A percentile compares a stretch with the other conserved stretches of the same genome.
Conservation (phyloP, 2,113 vertebrate genomes). For the Etheostoma spectabile region DNA sequence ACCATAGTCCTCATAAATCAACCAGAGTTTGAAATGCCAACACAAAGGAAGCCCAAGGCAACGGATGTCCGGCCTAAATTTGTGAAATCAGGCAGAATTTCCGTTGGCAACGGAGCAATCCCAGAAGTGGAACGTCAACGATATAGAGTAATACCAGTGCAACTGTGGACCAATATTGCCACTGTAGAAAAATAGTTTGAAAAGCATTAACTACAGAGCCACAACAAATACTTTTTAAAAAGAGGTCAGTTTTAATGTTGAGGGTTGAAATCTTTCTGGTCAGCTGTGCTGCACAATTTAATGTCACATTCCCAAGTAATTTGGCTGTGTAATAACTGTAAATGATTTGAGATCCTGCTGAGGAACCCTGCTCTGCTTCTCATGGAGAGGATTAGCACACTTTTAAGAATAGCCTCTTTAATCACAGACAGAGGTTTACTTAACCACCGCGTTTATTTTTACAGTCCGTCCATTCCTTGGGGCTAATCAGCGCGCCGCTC, state of each 20-base stretch:
- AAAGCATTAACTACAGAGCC: conserved; percentile 10
- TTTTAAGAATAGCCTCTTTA: conserved; percentile 80
- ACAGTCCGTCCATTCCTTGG: conserved; percentile 76
- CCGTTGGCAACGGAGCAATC: too few species aligned
- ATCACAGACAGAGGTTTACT: conserved; percentile 80
- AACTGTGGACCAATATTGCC: conserved; percentile 10
- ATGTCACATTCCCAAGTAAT: conserved; percentile 55
- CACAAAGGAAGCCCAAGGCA: too few species aligned
- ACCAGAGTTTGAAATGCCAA: too few species aligned
- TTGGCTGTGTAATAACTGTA: conserved; percentile 62
- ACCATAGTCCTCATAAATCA: too few species aligned
- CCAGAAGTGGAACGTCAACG: too few species aligned
- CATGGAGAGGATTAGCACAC: conserved; percentile 71
- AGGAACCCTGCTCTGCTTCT: conserved; percentile 63
- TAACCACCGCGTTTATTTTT: conserved; percentile 82
- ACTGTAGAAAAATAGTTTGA: conserved; percentile 5
- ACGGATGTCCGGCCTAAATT: too few species aligned
- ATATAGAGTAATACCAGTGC: conserved; percentile 14
- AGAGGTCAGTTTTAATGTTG: conserved; percentile 5
- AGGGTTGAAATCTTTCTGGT: conserved; percentile 28
- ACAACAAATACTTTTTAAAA: conserved; percentile 6
- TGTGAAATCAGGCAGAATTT: too few species aligned
- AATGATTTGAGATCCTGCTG: conserved; percentile 63
- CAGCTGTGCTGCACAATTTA: conserved; percentile 33
- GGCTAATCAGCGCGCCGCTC: conserved; percentile 73